Evolutionary conservation across 2,113 vertebrate genomes (phyloP).

Genomic region (Tylochromis polylepis): DNA sequence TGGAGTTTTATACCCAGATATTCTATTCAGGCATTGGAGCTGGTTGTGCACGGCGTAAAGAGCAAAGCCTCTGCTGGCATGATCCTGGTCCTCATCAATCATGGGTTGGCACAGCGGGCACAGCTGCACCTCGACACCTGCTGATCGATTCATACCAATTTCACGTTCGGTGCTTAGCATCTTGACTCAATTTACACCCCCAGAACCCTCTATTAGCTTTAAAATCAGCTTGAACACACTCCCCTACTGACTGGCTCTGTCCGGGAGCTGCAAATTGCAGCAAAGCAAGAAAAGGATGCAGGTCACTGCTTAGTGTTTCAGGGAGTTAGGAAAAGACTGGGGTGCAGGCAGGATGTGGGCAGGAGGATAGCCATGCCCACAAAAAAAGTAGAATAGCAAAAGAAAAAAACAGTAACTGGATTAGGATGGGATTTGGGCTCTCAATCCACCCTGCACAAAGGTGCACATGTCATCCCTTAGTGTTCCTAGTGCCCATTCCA

Average conservation of each 20-base stretch:
- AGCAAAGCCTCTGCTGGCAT: conserved; percentile 46
- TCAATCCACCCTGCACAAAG: conserved; percentile 18
- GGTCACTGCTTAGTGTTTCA: neutral
- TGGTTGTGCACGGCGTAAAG: conserved; percentile 15
- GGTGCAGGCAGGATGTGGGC: neutral
- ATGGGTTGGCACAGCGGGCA: conserved; percentile 49
- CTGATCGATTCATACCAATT: conserved; percentile 73
- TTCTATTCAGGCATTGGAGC: neutral
- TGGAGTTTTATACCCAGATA: neutral
- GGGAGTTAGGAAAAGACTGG: neutral
- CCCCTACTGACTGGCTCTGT: neutral
- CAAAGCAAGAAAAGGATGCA: neutral
- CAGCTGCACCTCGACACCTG: conserved; percentile 62
- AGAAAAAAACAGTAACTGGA: conserved; percentile 12
- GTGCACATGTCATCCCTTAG: neutral
- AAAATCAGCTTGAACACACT: neutral
- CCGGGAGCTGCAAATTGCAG: neutral
- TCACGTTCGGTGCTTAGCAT: conserved; percentile 67
- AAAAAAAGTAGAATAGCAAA: neutral
- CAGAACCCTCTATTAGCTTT: neutral
- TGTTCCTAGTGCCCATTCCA: conserved; percentile 11
- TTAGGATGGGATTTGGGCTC: conserved; percentile 51
- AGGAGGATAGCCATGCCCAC: neutral
- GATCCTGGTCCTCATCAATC: conserved; percentile 64
- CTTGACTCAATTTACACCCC: conserved; percentile 64